Conservation (phyloP, 2,113 vertebrate species). For the Grallaria varia region DNA sequence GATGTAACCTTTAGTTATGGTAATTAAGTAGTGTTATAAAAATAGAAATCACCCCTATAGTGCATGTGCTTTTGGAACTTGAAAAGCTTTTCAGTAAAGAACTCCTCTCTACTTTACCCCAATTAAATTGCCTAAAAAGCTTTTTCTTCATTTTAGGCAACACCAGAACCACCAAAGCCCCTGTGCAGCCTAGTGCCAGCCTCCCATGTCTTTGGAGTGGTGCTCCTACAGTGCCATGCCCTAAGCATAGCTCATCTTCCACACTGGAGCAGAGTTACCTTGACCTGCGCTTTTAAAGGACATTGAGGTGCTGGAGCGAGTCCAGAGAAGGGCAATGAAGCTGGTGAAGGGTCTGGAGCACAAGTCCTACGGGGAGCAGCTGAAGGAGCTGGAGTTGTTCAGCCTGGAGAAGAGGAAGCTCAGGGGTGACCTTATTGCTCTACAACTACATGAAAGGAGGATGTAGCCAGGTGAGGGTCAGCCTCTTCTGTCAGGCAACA, state of each 20-base stretch:
- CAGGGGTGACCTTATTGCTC: not conserved
- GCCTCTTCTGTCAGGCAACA: not conserved
- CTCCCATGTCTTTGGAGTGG: not conserved
- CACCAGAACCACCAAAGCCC: accelerated
- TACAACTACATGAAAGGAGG: not conserved
- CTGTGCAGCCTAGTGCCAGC: too few relatives aligned
- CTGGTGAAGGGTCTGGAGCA: not conserved
- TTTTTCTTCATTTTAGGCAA: too few relatives aligned
- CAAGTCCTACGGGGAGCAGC: not conserved
- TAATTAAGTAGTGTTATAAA: too few relatives aligned
- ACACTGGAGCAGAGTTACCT: accelerated
- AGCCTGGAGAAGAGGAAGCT: not conserved
- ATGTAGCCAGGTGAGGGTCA: not conserved
- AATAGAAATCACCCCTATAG: too few relatives aligned
- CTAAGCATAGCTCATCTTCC: not conserved
- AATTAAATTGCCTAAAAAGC: too few relatives aligned
- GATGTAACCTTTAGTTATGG: too few relatives aligned
- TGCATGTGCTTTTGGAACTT: too few relatives aligned
- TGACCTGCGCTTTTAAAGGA: not conserved
- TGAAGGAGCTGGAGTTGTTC: not conserved
- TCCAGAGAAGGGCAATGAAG: not conserved
- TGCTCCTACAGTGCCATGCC: not conserved
- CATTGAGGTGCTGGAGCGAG: not conserved
- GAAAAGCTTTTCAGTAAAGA: too few relatives aligned
- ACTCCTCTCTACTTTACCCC: too few relatives aligned